These are phyloP conservation scores for Apeltes quadracus DNA, from an alignment of 2,113 vertebrate species.

Conservation along the genomic window DNA sequence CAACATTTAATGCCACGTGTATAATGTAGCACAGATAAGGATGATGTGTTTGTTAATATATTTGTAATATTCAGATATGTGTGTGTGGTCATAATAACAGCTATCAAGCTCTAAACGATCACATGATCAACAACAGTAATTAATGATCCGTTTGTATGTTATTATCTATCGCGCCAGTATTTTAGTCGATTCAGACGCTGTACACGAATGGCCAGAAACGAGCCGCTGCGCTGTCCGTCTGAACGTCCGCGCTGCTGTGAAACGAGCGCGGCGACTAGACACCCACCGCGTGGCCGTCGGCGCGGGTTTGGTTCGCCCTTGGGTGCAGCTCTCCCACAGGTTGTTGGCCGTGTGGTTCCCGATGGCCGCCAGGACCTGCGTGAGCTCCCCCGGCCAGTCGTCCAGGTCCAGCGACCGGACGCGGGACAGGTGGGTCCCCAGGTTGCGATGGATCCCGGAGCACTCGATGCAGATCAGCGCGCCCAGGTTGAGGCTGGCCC, in stretches of 20 bases:
- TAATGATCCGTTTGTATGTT: background rate
- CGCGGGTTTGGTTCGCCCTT: conserved; percentile 87
- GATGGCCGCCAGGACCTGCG: conserved; percentile 90
- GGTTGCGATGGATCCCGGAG: conserved; percentile 94
- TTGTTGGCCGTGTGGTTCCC: conserved; percentile 93
- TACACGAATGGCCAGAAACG: background rate
- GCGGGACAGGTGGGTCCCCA: conserved; percentile 94
- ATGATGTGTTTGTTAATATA: background rate
- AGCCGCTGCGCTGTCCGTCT: background rate
- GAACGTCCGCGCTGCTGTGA: background rate
- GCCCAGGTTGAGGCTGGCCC: conserved; percentile 95
- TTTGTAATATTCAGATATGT: too few relatives aligned
- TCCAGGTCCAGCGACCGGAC: conserved; percentile 96
- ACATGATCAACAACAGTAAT: background rate
- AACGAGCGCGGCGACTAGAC: background rate
- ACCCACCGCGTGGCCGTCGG: conserved; percentile 87
- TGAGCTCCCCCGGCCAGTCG: conserved; percentile 94
- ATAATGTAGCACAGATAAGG: too few relatives aligned
- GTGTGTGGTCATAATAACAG: background rate
- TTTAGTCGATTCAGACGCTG: background rate
- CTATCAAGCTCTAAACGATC: background rate
- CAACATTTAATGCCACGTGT: background rate
- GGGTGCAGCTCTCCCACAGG: conserved; percentile 92
- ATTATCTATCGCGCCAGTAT: background rate
- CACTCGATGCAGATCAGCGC: conserved; percentile 97